A percentile compares a stretch with the other conserved stretches of the same genome.
phyloP scores from a whole-genome alignment of 2,888 invertebrate species.

The Drosophila anceps region DNA sequence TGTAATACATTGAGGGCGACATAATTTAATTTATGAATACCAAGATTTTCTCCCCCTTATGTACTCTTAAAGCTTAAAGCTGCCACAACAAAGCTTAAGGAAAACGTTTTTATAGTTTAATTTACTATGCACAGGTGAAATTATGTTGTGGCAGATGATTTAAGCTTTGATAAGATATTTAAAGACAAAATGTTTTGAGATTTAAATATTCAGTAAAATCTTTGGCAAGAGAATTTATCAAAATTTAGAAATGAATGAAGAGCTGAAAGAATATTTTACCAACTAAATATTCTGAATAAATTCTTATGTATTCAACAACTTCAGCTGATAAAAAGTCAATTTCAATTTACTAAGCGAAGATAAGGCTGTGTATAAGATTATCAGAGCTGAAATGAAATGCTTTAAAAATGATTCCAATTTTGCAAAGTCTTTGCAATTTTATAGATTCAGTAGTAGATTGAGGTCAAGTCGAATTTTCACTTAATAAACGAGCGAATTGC shows the following conservation, averaged over 20 bases:
- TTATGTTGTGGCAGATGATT: background rate
- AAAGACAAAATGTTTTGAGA: background rate
- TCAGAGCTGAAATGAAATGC: background rate
- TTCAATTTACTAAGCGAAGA: background rate
- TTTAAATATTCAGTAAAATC: background rate
- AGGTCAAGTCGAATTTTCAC: background rate
- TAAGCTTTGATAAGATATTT: background rate
- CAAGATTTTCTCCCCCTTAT: constrained; percentile 15
- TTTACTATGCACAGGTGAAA: background rate
- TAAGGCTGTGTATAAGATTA: background rate
- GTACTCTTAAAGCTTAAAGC: background rate
- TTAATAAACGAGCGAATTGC: background rate
- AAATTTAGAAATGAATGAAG: background rate
- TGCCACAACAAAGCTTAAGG: background rate
- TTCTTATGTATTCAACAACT: too few relatives aligned
- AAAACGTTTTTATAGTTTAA: background rate
- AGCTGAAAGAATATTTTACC: background rate
- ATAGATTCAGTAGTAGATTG: background rate
- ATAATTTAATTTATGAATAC: constrained; percentile 59
- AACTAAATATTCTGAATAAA: background rate
- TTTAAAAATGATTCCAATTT: background rate
- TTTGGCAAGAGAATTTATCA: background rate
- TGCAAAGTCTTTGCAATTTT: background rate
- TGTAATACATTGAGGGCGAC: constrained; percentile 15
- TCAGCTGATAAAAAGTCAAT: background rate